Conservation (phyloP, 2,797 vertebrate genomes). For the Sparus aurata region DNA sequence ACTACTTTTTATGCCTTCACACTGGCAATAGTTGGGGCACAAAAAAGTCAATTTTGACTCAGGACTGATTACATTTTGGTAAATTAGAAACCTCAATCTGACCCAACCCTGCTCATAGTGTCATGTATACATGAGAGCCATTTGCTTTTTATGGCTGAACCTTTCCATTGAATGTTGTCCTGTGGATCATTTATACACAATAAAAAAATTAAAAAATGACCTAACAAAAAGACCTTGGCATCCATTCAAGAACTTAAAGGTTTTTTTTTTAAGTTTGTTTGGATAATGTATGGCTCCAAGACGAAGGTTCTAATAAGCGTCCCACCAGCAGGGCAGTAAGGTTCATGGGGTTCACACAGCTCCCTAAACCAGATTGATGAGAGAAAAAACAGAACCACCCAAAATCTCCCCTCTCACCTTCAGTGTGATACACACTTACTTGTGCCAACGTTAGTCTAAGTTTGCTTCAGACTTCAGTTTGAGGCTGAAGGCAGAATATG, state of each 20-base stretch:
- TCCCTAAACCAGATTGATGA: not conserved
- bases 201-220: not conserved
- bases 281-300: not conserved
- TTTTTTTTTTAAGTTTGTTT: not conserved
- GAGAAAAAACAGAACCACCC: not conserved
- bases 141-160: not conserved
- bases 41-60: too few relatives aligned
- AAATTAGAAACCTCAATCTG: too few relatives aligned
- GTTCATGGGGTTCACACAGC: not conserved
- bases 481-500: not conserved
- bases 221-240: not conserved
- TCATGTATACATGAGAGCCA: slow-evolving; percentile 3
- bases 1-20: too few relatives aligned
- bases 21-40: too few relatives aligned
- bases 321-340: not conserved
- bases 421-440: not conserved
- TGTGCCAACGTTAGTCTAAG: not conserved
- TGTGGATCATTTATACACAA: not conserved
- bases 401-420: not conserved
- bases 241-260: not conserved
- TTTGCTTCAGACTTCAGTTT: not conserved
- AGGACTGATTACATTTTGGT: too few relatives aligned
- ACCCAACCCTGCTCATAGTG: too few relatives aligned
- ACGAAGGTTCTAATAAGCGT: not conserved
- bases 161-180: not conserved